phyloP scores from a whole-genome alignment of 2,797 vertebrate species.

The Buphagus erythrorhynchus region DNA sequence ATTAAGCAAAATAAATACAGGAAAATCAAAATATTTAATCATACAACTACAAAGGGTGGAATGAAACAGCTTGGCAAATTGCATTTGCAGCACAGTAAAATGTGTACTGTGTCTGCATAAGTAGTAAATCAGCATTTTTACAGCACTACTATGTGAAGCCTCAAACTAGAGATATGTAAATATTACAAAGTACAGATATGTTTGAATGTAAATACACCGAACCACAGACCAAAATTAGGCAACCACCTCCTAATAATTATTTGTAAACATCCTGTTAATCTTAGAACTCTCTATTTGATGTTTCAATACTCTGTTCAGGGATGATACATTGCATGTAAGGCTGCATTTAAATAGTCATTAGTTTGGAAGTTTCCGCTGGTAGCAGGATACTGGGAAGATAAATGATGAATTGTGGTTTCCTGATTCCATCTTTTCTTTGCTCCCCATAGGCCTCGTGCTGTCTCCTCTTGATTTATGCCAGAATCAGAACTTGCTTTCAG shows the following conservation, averaged over 20 bases:
- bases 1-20: slow-evolving; percentile 56
- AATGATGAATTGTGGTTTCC: slow-evolving; percentile 39
- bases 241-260: slow-evolving; percentile 27
- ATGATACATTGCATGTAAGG: neutral
- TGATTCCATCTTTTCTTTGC: slow-evolving; percentile 21
- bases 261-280: slow-evolving; percentile 27
- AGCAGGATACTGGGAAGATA: slow-evolving; percentile 11
- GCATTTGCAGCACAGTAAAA: neutral
- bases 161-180: neutral
- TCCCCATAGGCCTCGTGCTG: neutral
- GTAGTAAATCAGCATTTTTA: slow-evolving; percentile 23
- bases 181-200: neutral
- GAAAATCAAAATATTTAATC: slow-evolving; percentile 56
- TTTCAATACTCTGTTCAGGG: neutral
- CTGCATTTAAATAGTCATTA: slow-evolving; percentile 34
- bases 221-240: neutral
- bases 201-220: slow-evolving; percentile 29
- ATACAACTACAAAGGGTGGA: neutral
- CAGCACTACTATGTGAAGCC: neutral
- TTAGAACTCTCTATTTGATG: neutral
- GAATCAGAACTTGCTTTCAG: neutral
- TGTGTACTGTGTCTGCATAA: neutral
- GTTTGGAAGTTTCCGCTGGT: slow-evolving; percentile 14
- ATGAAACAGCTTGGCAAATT: neutral
- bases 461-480: slow-evolving; percentile 51